Evolutionary conservation across 2,888 invertebrate genomes (phyloP).

Genomic region (Pollenia amentaria): DNA sequence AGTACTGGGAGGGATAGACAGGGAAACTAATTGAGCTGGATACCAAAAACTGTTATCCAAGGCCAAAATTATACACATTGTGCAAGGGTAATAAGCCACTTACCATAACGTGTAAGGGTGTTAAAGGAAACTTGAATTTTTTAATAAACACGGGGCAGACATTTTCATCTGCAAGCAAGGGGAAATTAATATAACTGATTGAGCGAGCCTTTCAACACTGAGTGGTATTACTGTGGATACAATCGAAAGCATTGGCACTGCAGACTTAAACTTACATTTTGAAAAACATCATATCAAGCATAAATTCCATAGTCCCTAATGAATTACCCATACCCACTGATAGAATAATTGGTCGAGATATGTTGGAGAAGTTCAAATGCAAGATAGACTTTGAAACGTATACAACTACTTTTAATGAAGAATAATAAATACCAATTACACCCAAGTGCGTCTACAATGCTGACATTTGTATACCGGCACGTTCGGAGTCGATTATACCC

Average conservation of each 20-base stretch:
- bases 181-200: too few relatives aligned
- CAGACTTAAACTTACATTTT: too few relatives aligned
- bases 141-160: neutral
- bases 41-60: too few relatives aligned
- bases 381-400: too few relatives aligned
- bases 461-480: neutral
- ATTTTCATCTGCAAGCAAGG: neutral
- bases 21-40: too few relatives aligned
- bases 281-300: too few relatives aligned
- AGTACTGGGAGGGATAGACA: too few relatives aligned
- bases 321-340: neutral
- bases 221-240: neutral
- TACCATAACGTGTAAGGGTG: too few relatives aligned
- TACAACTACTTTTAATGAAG: neutral
- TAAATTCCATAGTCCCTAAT: neutral
- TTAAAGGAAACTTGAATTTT: neutral
- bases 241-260: too few relatives aligned
- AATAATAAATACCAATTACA: neutral
- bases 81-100: too few relatives aligned
- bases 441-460: neutral
- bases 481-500: too few relatives aligned
- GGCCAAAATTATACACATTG: too few relatives aligned
- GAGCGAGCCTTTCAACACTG: neutral
- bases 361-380: neutral
- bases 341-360: constrained; percentile 3